Evolutionary conservation across 2,797 vertebrate species (phyloP).

Genomic region (Erithacus rubecula): DNA sequence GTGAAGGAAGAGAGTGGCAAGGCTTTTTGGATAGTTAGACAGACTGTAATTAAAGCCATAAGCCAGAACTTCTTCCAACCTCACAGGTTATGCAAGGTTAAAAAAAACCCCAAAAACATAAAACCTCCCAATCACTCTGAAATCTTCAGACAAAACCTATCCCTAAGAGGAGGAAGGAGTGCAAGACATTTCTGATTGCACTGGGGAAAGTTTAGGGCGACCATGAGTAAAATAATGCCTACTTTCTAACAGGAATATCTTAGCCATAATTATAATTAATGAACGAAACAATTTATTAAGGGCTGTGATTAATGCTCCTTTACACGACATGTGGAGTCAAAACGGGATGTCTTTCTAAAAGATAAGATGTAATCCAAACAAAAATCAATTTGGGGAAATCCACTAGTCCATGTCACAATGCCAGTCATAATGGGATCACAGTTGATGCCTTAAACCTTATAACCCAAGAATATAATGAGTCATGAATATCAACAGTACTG

Average conservation of each 20-base stretch:
- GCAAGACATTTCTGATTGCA: background rate
- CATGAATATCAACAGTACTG: background rate
- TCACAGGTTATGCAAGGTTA: background rate
- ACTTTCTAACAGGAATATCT: conserved; percentile 1
- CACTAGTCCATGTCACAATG: background rate
- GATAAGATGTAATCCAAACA: conserved; percentile 45
- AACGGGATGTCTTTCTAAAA: conserved; percentile 38
- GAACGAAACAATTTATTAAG: background rate
- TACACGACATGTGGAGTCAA: conserved; percentile 3
- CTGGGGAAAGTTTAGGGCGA: background rate
- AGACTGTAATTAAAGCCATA: background rate
- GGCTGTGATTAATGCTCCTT: background rate
- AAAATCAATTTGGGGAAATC: background rate
- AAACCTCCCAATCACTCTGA: background rate
- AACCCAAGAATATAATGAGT: conserved; percentile 3
- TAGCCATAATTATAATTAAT: background rate
- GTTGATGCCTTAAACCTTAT: conserved; percentile 3
- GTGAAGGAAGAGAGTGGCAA: background rate
- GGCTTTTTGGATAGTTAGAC: background rate
- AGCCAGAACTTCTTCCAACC: background rate
- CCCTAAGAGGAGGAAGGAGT: background rate
- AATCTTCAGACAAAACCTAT: background rate
- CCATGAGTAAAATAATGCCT: background rate
- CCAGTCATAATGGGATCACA: background rate
- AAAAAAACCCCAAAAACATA: background rate